phyloP scores from a whole-genome alignment of 2,888 invertebrate species.

The Lycia hirtaria region DNA sequence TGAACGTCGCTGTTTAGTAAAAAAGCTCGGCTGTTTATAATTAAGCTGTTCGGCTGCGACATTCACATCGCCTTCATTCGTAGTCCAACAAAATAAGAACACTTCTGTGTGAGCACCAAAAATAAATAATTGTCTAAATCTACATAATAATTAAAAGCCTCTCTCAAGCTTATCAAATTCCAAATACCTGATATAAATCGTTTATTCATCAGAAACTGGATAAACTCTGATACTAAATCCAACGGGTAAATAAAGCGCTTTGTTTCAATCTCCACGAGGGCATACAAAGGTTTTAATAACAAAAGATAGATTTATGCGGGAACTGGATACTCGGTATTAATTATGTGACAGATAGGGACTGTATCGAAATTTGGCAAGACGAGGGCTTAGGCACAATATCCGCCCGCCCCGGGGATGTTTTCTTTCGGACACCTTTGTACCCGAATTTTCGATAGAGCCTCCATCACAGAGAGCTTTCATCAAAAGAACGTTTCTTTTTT shows the following conservation, averaged over 20 bases:
- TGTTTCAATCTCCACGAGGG: constrained; percentile 16
- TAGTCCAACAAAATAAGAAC: too few species aligned
- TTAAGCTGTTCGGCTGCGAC: too few species aligned
- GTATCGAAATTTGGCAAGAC: constrained; percentile 41
- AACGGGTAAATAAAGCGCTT: constrained; percentile 8
- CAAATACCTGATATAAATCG: background rate
- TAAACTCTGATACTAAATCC: constrained; percentile 6
- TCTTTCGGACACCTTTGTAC: constrained; percentile 56
- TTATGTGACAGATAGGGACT: constrained; percentile 48
- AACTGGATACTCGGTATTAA: constrained; percentile 39
- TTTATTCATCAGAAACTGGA: constrained; percentile 8
- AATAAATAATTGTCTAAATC: background rate
- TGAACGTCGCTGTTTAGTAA: too few species aligned
- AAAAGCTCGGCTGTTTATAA: too few species aligned
- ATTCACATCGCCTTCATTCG: too few species aligned
- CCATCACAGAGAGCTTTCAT: constrained; percentile 19
- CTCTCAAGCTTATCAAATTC: background rate
- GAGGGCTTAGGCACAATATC: constrained; percentile 53
- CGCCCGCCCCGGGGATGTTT: constrained; percentile 54
- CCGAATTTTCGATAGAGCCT: constrained; percentile 35
- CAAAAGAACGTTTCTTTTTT: constrained; percentile 18
- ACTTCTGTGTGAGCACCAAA: too few species aligned
- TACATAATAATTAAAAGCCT: background rate
- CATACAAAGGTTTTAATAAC: constrained; percentile 45
- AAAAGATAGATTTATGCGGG: constrained; percentile 50